Evolutionary conservation across 2,797 vertebrate genomes (phyloP), one percentile per base, ranked within the genome.

Genomic region (Uromys caudimaculatus): DNA sequence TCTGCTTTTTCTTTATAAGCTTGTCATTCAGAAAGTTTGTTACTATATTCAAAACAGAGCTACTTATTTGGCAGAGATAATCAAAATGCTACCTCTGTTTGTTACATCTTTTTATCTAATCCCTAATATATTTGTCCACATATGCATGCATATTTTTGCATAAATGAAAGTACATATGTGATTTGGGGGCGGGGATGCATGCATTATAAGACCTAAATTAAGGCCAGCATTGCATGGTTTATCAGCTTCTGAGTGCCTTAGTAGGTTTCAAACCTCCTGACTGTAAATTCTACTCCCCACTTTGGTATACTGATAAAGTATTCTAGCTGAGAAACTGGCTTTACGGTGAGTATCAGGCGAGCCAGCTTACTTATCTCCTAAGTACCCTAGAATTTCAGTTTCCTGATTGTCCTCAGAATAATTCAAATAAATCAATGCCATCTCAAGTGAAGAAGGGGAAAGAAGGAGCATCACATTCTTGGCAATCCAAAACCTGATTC

Each of bases 11-110:
- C 44, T 85, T 16, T 16, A 79, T 85, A 96, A 93, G 7, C 13
- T n/a, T 69, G 14, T 75, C 23, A 78, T 2, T 90, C 19, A 38
- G 11, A 85, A 94, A 77, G n/a, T 87, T 83, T 50, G 4, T 52
- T 83, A 82, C 71, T 27, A 9, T 50, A 94, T 62, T 6, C 27
- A 91, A 88, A 93, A 23, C 8, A 93, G 64, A 94, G 38, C 16
- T 60, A 89, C 44, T 56, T 90, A 17, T 92, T 94, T 88, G 75
- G 41, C 92, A 82, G 69, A 71, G 67, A 81, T 67, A 83, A 94
- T 93, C 38, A 90, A 54, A 94, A 38, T 84, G 27, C 35, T 93
- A 41, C 3, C 44, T 60, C 58, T 95, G 58, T 64, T 88, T 81
- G 71, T 86, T 83, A 50, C 27, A 58, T 89, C 54, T 73, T 88